A percentile compares a stretch with the other conserved stretches of the same genome.
Evolutionary conservation across 2,797 vertebrate genomes (phyloP).

Genomic region (Onychomys arenicola): DNA sequence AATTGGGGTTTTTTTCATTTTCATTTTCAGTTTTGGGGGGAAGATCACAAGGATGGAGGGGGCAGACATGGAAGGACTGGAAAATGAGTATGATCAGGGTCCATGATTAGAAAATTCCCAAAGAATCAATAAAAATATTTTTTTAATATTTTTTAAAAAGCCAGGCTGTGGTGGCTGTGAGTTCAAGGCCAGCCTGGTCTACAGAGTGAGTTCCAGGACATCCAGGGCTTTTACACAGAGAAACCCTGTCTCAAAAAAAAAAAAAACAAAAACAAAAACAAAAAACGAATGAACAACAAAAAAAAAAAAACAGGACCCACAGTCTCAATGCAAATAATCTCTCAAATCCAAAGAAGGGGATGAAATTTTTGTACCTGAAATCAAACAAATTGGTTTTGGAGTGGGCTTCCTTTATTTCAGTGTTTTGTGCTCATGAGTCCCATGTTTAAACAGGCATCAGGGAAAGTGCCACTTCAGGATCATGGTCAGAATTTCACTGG

Average conservation of each 20-base stretch:
- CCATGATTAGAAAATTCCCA: neutral
- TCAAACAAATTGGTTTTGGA: constrained; percentile 5
- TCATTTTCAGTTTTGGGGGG: neutral
- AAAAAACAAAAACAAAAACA: neutral
- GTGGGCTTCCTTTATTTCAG: constrained; percentile 66
- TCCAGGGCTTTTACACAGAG: neutral
- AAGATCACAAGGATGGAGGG: neutral
- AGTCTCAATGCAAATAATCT: constrained; percentile 52
- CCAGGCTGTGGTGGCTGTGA: neutral
- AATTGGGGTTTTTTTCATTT: neutral
- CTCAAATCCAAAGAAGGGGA: constrained; percentile 37
- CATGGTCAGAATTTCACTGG: constrained; percentile 43
- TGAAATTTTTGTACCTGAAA: constrained; percentile 57
- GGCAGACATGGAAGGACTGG: neutral
- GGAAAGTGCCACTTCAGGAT: neutral
- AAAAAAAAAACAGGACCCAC: neutral
- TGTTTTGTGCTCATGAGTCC: constrained; percentile 47
- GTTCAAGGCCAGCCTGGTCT: neutral
- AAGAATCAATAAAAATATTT: neutral
- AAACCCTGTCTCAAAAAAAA: neutral
- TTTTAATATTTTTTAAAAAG: too few relatives aligned
- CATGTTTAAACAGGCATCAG: constrained; percentile 56
- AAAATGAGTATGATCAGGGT: neutral
- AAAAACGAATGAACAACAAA: neutral
- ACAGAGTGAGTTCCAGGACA: neutral